Evolutionary conservation across 2,888 invertebrate species (phyloP).

Genomic region (Caradrina clavipalpis): DNA sequence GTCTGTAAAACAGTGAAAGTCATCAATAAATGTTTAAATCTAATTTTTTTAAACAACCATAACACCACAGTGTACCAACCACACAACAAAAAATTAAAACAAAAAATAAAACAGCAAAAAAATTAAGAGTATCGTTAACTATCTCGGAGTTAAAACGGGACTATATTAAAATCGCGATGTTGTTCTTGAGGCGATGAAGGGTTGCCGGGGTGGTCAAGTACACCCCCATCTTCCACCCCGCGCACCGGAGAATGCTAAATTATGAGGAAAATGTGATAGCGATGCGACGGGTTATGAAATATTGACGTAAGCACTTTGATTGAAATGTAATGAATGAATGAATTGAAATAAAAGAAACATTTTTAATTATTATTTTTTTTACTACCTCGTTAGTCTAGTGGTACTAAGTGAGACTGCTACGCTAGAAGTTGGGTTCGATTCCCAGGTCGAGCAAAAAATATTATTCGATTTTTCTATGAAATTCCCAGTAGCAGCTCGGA

Average conservation of each 20-base stretch:
- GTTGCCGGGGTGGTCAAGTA: slow-evolving; percentile 78
- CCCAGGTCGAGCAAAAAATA: too few species aligned
- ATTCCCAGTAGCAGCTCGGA: too few species aligned
- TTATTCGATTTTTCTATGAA: too few species aligned
- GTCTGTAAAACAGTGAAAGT: too few species aligned
- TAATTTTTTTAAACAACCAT: not conserved
- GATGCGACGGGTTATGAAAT: slow-evolving; percentile 62
- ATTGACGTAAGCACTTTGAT: slow-evolving; percentile 36
- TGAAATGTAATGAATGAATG: slow-evolving; percentile 2
- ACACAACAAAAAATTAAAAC: not conserved
- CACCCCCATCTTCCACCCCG: slow-evolving; percentile 67
- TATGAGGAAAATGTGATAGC: slow-evolving; percentile 76
- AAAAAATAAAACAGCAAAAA: slow-evolving; percentile 1
- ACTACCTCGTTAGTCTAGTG: too few species aligned
- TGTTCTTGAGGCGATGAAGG: slow-evolving; percentile 83
- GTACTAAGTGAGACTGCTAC: too few species aligned
- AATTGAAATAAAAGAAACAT: slow-evolving; percentile 4
- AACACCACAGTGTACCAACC: not conserved
- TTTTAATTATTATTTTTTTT: not conserved
- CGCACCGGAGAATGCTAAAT: slow-evolving; percentile 76
- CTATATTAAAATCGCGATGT: slow-evolving; percentile 79
- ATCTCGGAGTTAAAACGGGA: slow-evolving; percentile 64
- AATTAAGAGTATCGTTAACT: slow-evolving; percentile 60
- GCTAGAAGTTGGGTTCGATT: too few species aligned
- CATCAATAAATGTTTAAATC: not conserved